Evolutionary conservation across 2,888 invertebrate genomes (phyloP).

Genomic region (Eubasilissa splendida): DNA sequence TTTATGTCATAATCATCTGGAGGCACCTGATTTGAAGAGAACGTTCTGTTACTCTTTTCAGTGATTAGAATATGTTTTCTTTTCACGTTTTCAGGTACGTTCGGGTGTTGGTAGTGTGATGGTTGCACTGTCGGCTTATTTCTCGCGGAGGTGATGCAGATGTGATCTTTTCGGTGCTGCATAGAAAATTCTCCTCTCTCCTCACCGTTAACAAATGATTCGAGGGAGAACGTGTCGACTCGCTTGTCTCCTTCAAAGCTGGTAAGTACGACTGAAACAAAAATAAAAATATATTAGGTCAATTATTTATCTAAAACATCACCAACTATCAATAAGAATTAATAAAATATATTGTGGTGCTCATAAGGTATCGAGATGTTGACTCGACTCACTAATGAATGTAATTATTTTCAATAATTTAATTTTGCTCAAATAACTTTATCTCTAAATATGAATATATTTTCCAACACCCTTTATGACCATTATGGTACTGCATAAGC

Average conservation of each 20-base stretch:
- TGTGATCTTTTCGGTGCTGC: conserved; percentile 20
- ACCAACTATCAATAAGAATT: too few relatives aligned
- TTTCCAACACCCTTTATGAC: too few relatives aligned
- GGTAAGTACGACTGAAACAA: conserved; percentile 46
- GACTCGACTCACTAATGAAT: too few relatives aligned
- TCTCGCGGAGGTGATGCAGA: conserved; percentile 36
- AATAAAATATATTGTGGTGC: too few relatives aligned
- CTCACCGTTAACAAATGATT: conserved; percentile 46
- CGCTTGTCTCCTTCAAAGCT: conserved; percentile 7
- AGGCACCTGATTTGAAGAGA: conserved; percentile 28
- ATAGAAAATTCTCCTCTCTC: conserved; percentile 51
- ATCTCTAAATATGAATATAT: too few relatives aligned
- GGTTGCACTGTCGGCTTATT: conserved; percentile 23
- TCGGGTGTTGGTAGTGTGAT: conserved; percentile 10
- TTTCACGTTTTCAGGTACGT: conserved; percentile 19
- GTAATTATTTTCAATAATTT: too few relatives aligned
- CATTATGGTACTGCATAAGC: too few relatives aligned
- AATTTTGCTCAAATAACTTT: too few relatives aligned
- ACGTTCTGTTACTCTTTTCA: conserved; percentile 27
- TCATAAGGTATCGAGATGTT: too few relatives aligned
- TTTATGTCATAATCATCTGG: conserved; percentile 48
- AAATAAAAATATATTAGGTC: conserved; percentile 2
- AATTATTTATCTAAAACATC: neutral
- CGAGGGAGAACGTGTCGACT: conserved; percentile 47
- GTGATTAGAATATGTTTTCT: conserved; percentile 3